phyloP scores from a whole-genome alignment of 2,797 vertebrate species.

The Nothura maculosa region DNA sequence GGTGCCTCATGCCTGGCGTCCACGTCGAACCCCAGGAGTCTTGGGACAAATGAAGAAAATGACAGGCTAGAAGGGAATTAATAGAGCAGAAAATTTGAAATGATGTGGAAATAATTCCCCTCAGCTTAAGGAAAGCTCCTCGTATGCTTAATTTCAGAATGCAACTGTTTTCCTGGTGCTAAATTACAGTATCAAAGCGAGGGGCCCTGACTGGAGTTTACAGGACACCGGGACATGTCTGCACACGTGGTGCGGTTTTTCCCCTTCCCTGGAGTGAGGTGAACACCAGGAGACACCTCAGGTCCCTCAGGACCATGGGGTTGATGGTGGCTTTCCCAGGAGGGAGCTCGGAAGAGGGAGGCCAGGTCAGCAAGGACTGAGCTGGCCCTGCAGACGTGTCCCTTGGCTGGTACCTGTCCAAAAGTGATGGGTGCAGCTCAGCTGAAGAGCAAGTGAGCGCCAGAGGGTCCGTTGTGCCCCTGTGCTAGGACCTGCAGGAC shows the following conservation, averaged over 20 bases:
- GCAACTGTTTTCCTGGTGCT: slow-evolving; percentile 1
- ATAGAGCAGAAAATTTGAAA: slow-evolving; percentile 80
- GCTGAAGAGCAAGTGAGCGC: neutral
- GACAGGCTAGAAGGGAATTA: slow-evolving; percentile 74
- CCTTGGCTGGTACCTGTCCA: accelerated
- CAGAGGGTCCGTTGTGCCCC: accelerated
- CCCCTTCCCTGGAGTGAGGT: neutral
- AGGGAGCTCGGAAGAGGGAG: neutral
- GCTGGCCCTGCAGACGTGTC: neutral
- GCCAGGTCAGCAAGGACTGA: accelerated
- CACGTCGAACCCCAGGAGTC: neutral
- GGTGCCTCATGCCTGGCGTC: neutral
- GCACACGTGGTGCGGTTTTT: neutral
- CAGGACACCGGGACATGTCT: slow-evolving; percentile 15
- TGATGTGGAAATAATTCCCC: slow-evolving; percentile 72
- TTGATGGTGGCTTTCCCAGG: neutral
- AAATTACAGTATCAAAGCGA: slow-evolving; percentile 56
- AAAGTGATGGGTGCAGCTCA: neutral
- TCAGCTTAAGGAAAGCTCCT: slow-evolving; percentile 60
- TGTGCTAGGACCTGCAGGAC: neutral
- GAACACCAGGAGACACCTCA: neutral
- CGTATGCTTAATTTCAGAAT: slow-evolving; percentile 53
- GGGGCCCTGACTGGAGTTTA: neutral
- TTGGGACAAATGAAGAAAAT: slow-evolving; percentile 60
- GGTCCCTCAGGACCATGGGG: neutral